phyloP scores from a whole-genome alignment of 2,113 vertebrate species.

The Spheniscus mendiculus region DNA sequence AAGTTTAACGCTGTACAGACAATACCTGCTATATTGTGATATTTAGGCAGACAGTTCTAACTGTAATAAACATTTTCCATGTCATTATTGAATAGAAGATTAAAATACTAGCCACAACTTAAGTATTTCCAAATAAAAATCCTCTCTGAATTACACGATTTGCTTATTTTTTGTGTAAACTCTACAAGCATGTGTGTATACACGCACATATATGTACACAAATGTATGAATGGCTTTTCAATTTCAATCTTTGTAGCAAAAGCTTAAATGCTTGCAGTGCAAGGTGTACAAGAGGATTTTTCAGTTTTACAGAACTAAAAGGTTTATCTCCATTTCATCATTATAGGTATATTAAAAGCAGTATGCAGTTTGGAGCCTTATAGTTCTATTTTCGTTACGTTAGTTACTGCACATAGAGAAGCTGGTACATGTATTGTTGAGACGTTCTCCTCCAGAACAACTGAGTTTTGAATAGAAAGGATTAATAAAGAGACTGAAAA shows the following conservation, averaged over 20 bases:
- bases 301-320: background rate
- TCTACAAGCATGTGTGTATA: background rate
- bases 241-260: background rate
- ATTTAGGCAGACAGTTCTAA: background rate
- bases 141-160: background rate
- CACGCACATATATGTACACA: accelerated
- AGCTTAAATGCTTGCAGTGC: background rate
- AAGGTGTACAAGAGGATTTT: background rate
- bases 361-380: background rate
- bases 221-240: background rate
- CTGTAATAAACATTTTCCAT: background rate
- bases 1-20: background rate
- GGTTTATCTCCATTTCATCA: background rate
- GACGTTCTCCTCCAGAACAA: background rate
- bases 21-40: background rate
- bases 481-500: background rate
- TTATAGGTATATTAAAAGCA: background rate
- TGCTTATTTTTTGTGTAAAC: background rate
- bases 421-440: accelerated
- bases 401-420: background rate
- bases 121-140: background rate
- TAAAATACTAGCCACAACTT: background rate
- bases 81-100: background rate
- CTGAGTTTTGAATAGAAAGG: background rate
- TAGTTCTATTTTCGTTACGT: background rate